Base-by-base conservation (phyloP, 2,797 vertebrate species). In the Triplophysa yarkandensis region DNA sequence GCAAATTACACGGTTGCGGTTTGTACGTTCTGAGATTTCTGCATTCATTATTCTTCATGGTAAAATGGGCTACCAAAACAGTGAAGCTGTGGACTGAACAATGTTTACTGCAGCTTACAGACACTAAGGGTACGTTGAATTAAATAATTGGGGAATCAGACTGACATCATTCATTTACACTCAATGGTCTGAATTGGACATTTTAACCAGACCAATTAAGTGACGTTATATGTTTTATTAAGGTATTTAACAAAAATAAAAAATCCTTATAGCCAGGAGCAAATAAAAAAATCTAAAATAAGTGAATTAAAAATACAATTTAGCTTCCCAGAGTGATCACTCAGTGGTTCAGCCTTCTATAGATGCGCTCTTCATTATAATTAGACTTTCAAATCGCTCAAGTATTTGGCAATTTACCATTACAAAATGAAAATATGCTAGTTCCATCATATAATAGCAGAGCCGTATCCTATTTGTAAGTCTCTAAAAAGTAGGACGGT, bases 1-100 rank as follows among this genome's bases (percentile, higher is more conserved):
- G 57, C 41, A 72, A 63, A 71, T 75, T 65, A 61, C 65, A 67
- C 41, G 23, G 19, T 32, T 46, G 32, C 50, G 43, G 67, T 77
- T 78, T 78, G 46, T 64, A 77, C 68, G 54, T 48, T 54, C 43
- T 44, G 48, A 63, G 46, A 68, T 60, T 82, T 80, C 71, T 77
- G 71, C 67, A 79, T 79, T 77, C 39, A 68, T 54, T 72, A 68
- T 60, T 43, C 52, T 62, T 77, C 55, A 21, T 28, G 4, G 43
- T 62, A 17, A 50, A 61, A 30, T 10, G 13, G 19, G 10, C 30
- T 61, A 5, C 13, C 34, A 60, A 32, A 6, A 30, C 9, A 10
- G 52, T 57, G 14, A 57, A 69, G 28, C 54, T 34, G 4, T 23
- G 9, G 2, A 61, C 19, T 25, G 55, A 46, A 71, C 17, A 2